Evolutionary conservation across 2,888 invertebrate species (phyloP).

Genomic region (Gymnosoma rotundatum): DNA sequence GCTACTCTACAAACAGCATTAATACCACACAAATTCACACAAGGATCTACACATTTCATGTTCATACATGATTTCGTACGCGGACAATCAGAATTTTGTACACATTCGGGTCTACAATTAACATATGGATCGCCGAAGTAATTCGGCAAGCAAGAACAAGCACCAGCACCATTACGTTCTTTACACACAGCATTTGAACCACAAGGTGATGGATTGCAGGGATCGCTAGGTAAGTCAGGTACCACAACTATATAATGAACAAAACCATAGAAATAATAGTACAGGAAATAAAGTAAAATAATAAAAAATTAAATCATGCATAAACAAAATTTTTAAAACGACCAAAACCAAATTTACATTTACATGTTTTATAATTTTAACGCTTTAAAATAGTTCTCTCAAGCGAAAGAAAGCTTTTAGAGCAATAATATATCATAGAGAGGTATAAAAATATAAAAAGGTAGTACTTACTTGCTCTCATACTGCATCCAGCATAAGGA

Average conservation of each 20-base stretch:
- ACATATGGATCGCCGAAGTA: slow-evolving; percentile 94
- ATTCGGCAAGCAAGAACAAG: slow-evolving; percentile 91
- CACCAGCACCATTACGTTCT: slow-evolving; percentile 90
- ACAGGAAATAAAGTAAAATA: slow-evolving; percentile 48
- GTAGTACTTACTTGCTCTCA: slow-evolving; percentile 84
- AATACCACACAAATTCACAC: slow-evolving; percentile 91
- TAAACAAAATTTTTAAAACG: slow-evolving; percentile 23
- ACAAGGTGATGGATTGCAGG: slow-evolving; percentile 93
- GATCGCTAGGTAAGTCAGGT: slow-evolving; percentile 84
- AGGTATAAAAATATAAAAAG: neutral
- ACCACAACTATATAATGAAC: slow-evolving; percentile 81
- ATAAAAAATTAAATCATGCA: slow-evolving; percentile 48
- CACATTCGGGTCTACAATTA: slow-evolving; percentile 93
- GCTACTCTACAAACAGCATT: slow-evolving; percentile 92
- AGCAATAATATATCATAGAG: neutral
- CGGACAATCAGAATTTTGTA: slow-evolving; percentile 92
- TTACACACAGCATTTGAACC: slow-evolving; percentile 93
- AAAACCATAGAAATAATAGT: slow-evolving; percentile 55
- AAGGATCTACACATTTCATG: slow-evolving; percentile 93
- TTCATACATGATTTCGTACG: slow-evolving; percentile 90
- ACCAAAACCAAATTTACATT: slow-evolving; percentile 55
- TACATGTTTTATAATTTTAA: slow-evolving; percentile 44
- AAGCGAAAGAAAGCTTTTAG: neutral
- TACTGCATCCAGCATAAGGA: slow-evolving; percentile 89
- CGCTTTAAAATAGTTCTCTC: slow-evolving; percentile 7